Evolutionary conservation across 2,888 invertebrate genomes (phyloP).

Genomic region (Labia minor): DNA sequence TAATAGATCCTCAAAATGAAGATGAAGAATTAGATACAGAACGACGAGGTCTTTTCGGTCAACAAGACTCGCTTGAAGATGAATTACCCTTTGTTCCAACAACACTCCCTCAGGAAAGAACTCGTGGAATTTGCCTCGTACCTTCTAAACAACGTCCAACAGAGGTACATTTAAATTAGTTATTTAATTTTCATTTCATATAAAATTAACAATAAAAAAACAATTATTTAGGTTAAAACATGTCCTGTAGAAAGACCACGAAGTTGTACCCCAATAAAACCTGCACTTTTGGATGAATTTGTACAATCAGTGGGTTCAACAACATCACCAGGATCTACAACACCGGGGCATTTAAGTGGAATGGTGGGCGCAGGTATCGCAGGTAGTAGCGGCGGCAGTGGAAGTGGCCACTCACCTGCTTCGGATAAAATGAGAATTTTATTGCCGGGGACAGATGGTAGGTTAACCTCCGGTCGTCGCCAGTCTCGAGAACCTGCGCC

Average conservation of each 20-base stretch:
- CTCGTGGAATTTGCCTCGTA: conserved; percentile 67
- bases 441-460: conserved; percentile 44
- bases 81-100: conserved; percentile 82
- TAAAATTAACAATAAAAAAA: too few species aligned
- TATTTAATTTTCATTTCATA: too few species aligned
- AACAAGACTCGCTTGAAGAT: conserved; percentile 74
- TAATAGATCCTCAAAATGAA: conserved; percentile 31
- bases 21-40: conserved; percentile 57
- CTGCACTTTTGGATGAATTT: conserved; percentile 60
- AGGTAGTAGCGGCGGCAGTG: conserved; percentile 16
- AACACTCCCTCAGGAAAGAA: conserved; percentile 75
- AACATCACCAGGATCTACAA: conserved; percentile 24
- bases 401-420: conserved; percentile 31
- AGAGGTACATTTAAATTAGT: conserved; percentile 18
- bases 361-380: neutral
- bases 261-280: conserved; percentile 60
- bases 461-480: conserved; percentile 31
- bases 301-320: conserved; percentile 24
- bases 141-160: conserved; percentile 59
- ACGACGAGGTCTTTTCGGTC: conserved; percentile 61
- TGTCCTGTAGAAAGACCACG: conserved; percentile 64
- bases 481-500: conserved; percentile 34
- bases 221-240: conserved; percentile 40
- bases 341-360: neutral
- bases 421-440: conserved; percentile 57